phyloP scores from a whole-genome alignment of 2,888 invertebrate species.

The Clitarchus hookeri region DNA sequence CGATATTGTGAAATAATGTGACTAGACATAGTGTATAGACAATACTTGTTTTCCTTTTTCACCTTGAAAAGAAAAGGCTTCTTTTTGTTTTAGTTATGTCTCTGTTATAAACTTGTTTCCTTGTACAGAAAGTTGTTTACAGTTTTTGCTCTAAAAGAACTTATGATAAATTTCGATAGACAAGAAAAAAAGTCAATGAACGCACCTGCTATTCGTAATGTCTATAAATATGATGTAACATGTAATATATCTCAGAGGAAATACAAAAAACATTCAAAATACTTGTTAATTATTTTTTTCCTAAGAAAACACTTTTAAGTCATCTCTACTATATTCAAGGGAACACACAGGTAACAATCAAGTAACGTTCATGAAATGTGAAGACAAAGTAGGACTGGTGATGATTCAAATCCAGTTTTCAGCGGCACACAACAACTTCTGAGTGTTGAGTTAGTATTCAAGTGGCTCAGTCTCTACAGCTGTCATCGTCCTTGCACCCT shows the following conservation, averaged over 20 bases:
- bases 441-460: too few species aligned
- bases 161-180: not conserved
- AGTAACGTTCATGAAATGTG: too few species aligned
- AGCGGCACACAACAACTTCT: too few species aligned
- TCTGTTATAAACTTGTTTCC: too few species aligned
- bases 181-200: constrained; percentile 20
- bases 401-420: too few species aligned
- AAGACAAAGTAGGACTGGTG: too few species aligned
- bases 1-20: constrained; percentile 15
- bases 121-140: not conserved
- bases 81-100: not conserved
- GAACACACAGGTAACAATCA: too few species aligned
- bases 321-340: too few species aligned
- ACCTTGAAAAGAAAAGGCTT: not conserved
- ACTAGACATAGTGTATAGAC: constrained; percentile 18
- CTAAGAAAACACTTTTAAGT: not conserved
- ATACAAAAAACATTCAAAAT: not conserved
- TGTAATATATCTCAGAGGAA: constrained; percentile 10
- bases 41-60: not conserved
- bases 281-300: not conserved
- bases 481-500: too few species aligned
- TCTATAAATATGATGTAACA: constrained; percentile 24
- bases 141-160: not conserved
- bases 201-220: constrained; percentile 19
- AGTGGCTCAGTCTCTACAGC: too few species aligned